Evolutionary conservation across 2,113 vertebrate species (phyloP), one percentile per base, ranked within the genome.

Genomic region (Mesitornis unicolor): DNA sequence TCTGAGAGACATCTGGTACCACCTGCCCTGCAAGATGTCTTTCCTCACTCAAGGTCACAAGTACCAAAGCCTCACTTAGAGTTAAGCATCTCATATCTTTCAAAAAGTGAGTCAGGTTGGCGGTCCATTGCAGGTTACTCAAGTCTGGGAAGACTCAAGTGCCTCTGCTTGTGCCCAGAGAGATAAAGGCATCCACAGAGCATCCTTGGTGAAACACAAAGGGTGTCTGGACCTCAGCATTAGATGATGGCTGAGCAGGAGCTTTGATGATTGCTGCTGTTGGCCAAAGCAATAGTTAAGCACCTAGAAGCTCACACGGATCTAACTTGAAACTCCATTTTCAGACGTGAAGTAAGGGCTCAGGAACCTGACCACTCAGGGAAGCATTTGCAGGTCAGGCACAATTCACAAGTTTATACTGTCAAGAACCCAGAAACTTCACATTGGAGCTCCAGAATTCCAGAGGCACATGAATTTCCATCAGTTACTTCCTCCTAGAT

Each of bases 191-290:
- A 56, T 35, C 31, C 35, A 16, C 47, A 28, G 36, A 13, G 19
- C 57, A 69, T 22, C 36, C 36, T 69, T 51, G 33, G 60, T 35
- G 40, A 70, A 60, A 74, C 45, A 53, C 76, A 36, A 53, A 67
- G 28, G 8, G 12, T 78, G 25, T 22, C 31, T 54, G 33, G 42
- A 63, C 22, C 16, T 59, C 0, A 0, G 31, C 36, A 7, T 18
- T 18, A 19, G 60, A 38, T 11, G 8, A 1, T 16, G 7, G 31
- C 56, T 42, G 13, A 51, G 29, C 35, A 60, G 68, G 33, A 86
- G 31, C 63, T 81, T 65, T 57, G 54, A 45, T 43, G 13, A 11
- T 50, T 54, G 38, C 33, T 68, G 38, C 17, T 50, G 47, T 38
- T 54, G 13, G 47, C 19, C 84, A 86, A 90, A 86, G 19, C 31